Conservation (phyloP, 2,797 vertebrate genomes). For the Oophaga sylvatica region DNA sequence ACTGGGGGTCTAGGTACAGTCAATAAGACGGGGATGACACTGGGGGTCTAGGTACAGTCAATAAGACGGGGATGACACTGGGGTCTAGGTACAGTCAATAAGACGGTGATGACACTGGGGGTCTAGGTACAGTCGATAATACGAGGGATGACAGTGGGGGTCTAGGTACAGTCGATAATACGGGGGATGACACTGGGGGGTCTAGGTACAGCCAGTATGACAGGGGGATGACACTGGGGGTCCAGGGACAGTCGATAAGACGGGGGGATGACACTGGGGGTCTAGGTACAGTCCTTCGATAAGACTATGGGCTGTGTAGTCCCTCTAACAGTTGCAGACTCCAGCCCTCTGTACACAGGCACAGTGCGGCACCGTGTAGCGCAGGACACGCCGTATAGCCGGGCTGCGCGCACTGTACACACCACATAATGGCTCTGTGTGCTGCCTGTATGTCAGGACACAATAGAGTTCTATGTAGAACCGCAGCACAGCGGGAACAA, state of each 20-base stretch:
- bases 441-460: not conserved
- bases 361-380: not conserved
- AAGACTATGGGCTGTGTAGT: too few species aligned
- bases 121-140: too few species aligned
- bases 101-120: too few species aligned
- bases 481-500: not conserved
- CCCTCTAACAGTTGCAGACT: too few species aligned
- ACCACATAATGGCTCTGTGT: not conserved
- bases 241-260: not conserved
- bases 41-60: too few species aligned
- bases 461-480: not conserved
- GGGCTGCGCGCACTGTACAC: not conserved
- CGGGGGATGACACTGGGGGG: not conserved
- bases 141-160: too few species aligned
- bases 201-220: too few species aligned
- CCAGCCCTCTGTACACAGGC: not conserved
- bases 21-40: too few species aligned
- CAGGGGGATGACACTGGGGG: slow-evolving; percentile 3
- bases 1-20: too few species aligned
- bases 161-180: too few species aligned
- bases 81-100: too few species aligned
- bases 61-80: too few species aligned
- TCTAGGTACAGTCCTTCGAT: not conserved
- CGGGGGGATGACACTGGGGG: not conserved
- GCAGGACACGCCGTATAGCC: not conserved